Percentiles rank a stretch among this genome's conserved stretches.
These are phyloP conservation scores for Tinea pellionella DNA, from an alignment of 2,888 invertebrate genomes.

Conservation along the genomic window DNA sequence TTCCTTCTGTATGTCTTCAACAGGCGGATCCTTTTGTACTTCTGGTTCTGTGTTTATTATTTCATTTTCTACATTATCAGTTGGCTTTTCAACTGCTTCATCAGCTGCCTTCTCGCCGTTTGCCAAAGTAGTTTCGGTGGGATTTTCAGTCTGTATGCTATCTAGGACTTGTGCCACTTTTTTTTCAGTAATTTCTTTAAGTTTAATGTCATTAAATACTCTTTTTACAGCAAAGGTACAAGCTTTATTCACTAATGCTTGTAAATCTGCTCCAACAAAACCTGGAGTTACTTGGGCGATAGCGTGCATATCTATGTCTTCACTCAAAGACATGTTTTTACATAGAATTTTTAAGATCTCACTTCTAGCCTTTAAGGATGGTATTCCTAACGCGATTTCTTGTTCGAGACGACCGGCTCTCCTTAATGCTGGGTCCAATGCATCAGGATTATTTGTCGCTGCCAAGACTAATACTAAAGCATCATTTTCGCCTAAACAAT, in stretches of 20 bases:
- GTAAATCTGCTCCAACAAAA: conserved; percentile 94
- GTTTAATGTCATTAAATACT: conserved; percentile 45
- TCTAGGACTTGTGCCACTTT: conserved; percentile 22
- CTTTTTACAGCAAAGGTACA: conserved; percentile 86
- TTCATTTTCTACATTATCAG: conserved; percentile 21
- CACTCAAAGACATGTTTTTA: conserved; percentile 74
- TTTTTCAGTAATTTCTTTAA: neutral
- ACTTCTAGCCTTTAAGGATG: conserved; percentile 83
- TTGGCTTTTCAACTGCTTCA: conserved; percentile 20
- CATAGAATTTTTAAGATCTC: conserved; percentile 83
- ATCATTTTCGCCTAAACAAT: conserved; percentile 74
- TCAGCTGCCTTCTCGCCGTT: conserved; percentile 15
- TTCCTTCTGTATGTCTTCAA: conserved; percentile 15
- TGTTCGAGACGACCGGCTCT: conserved; percentile 93
- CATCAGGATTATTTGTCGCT: conserved; percentile 95
- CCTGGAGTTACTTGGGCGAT: conserved; percentile 93
- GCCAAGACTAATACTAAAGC: conserved; percentile 86
- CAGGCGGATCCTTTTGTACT: conserved; percentile 8
- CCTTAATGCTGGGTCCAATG: conserved; percentile 91
- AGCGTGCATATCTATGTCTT: conserved; percentile 76
- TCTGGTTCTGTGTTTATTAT: conserved; percentile 22
- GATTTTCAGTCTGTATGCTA: conserved; percentile 25
- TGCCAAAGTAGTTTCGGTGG: conserved; percentile 23
- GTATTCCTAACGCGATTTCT: conserved; percentile 94
- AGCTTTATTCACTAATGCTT: conserved; percentile 87